phyloP scores from a whole-genome alignment of 2,888 invertebrate genomes.

The Brenthis ino region DNA sequence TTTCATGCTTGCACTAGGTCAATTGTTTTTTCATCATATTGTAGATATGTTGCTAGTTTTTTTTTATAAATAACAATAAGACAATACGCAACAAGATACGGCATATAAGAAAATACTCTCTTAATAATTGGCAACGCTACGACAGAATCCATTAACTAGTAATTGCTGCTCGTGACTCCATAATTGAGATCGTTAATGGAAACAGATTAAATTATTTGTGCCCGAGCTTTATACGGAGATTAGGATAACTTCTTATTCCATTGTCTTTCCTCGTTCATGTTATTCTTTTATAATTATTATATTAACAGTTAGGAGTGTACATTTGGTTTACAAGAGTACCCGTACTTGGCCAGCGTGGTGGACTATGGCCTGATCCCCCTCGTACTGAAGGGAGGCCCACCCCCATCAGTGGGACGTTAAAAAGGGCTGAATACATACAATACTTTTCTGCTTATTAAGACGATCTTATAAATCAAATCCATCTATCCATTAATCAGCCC shows the following conservation, averaged over 20 bases:
- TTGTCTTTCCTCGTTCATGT: conserved; percentile 1
- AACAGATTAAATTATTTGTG: conserved; percentile 57
- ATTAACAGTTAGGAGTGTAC: neutral
- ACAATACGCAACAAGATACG: conserved; percentile 3
- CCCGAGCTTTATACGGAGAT: conserved; percentile 26
- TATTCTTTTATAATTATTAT: conserved; percentile 13
- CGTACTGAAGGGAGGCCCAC: too few relatives aligned
- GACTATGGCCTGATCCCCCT: too few relatives aligned
- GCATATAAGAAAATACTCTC: conserved; percentile 27
- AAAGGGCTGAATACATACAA: too few relatives aligned
- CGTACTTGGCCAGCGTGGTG: too few relatives aligned
- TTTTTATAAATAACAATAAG: conserved; percentile 6
- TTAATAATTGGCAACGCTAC: conserved; percentile 44
- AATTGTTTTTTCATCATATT: too few relatives aligned
- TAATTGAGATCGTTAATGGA: conserved; percentile 58
- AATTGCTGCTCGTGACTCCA: conserved; percentile 54
- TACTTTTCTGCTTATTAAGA: neutral
- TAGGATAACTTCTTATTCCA: conserved; percentile 19
- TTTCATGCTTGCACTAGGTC: too few relatives aligned
- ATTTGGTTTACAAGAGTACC: neutral
- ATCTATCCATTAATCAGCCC: too few relatives aligned
- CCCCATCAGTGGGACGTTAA: too few relatives aligned
- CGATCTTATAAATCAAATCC: neutral
- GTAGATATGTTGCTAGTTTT: neutral
- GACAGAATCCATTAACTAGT: conserved; percentile 53